A percentile compares a stretch with the other conserved stretches of the same genome.
Evolutionary conservation across 2,113 vertebrate genomes (phyloP).

Genomic region (Microtus montanus): DNA sequence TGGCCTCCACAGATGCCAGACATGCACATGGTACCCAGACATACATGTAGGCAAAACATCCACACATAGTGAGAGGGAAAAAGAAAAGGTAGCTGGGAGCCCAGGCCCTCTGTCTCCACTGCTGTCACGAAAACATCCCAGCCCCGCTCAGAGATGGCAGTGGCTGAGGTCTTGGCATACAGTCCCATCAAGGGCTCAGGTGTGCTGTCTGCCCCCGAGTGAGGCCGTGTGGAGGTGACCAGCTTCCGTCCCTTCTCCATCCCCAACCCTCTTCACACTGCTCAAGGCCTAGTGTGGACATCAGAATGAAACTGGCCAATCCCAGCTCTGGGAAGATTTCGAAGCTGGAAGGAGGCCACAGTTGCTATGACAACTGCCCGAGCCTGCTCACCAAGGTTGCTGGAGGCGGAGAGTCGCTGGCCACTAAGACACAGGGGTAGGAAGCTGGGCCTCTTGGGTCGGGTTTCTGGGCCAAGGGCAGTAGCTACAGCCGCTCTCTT

Average conservation of each 20-base stretch:
- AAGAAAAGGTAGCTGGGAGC: background rate
- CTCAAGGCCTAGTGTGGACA: background rate
- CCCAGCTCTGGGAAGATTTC: background rate
- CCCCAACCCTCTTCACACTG: background rate
- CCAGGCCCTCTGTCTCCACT: background rate
- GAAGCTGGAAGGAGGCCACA: background rate
- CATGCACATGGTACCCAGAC: background rate
- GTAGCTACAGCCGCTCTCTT: background rate
- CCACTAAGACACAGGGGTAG: slow-evolving; percentile 70
- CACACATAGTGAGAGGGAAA: background rate
- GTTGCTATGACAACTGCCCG: slow-evolving; percentile 28
- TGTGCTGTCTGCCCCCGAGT: background rate
- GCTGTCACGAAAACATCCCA: background rate
- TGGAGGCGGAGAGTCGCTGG: background rate
- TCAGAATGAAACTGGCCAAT: background rate
- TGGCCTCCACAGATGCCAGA: background rate
- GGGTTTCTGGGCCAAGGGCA: accelerated
- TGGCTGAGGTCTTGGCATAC: background rate
- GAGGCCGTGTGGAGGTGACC: background rate
- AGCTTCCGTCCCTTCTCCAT: background rate
- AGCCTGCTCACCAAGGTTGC: slow-evolving; percentile 59
- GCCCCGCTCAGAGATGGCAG: background rate
- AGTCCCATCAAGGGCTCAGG: accelerated
- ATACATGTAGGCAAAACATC: background rate
- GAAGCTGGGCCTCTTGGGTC: slow-evolving; percentile 67